Evolutionary conservation across 2,113 vertebrate species (phyloP).

Genomic region (Zapus hudsonius): DNA sequence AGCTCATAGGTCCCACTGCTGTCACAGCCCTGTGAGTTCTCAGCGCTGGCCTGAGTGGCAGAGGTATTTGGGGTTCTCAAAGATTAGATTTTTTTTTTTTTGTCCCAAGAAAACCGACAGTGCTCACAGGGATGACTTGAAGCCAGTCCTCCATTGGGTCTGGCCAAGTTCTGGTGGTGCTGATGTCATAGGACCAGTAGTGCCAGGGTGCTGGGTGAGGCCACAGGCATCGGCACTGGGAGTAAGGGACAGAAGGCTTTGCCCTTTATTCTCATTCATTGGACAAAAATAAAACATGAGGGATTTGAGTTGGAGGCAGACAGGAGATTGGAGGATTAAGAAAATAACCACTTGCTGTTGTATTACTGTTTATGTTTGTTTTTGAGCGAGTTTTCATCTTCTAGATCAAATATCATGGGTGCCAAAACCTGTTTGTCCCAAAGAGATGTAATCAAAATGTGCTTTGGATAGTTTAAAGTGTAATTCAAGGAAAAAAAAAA

Average conservation of each 20-base stretch:
- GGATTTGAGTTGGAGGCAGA: background rate
- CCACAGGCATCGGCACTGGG: background rate
- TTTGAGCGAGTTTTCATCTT: background rate
- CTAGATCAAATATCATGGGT: slow-evolving; percentile 31
- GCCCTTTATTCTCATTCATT: slow-evolving; percentile 23
- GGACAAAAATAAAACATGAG: background rate
- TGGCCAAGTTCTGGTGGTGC: slow-evolving; percentile 3
- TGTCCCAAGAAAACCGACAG: background rate
- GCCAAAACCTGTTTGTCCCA: slow-evolving; percentile 6
- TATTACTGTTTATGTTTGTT: background rate
- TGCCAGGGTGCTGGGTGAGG: background rate
- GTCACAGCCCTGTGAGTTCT: background rate
- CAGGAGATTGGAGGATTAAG: background rate
- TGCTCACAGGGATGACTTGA: background rate
- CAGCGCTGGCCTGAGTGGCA: background rate
- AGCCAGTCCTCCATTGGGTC: background rate
- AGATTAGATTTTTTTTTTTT: background rate
- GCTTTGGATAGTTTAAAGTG: slow-evolving; percentile 19
- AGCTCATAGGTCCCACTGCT: background rate
- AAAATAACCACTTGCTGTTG: background rate
- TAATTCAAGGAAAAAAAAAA: background rate
- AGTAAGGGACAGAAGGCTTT: slow-evolving; percentile 13
- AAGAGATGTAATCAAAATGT: background rate
- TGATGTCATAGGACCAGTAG: background rate
- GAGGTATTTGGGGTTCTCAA: background rate